These are phyloP conservation scores for Barnardius zonarius DNA, from an alignment of 2,113 vertebrate genomes.

Conservation along the genomic window DNA sequence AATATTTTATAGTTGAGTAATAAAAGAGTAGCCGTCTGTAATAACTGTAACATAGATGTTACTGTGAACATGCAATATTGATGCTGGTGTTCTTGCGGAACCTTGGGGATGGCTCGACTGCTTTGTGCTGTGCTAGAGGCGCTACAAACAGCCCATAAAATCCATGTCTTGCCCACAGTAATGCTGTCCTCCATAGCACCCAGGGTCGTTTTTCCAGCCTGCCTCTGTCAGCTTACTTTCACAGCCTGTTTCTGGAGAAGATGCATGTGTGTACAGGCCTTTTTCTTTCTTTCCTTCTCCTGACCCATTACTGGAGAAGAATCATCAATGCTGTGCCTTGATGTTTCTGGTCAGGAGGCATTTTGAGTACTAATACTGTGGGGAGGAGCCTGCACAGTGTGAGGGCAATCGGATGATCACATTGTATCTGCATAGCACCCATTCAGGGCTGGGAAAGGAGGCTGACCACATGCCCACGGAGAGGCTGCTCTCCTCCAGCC, in stretches of 20 bases:
- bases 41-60: not conserved
- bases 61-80: not conserved
- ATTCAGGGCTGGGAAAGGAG: not conserved
- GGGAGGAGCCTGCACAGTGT: not conserved
- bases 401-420: not conserved
- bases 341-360: not conserved
- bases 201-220: not conserved
- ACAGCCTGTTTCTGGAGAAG: not conserved
- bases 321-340: not conserved
- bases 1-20: slow-evolving; percentile 19
- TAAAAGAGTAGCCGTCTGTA: not conserved
- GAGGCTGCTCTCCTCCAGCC: not conserved
- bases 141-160: not conserved
- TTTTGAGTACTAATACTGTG: not conserved
- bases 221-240: not conserved
- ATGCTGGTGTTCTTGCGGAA: not conserved
- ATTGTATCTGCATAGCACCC: not conserved
- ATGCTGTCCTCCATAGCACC: not conserved
- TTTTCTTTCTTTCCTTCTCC: accelerated
- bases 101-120: not conserved
- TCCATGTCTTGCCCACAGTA: not conserved
- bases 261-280: not conserved
- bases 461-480: accelerated
- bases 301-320: not conserved
- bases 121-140: not conserved